phyloP scores from a whole-genome alignment of 2,113 vertebrate genomes.

The Tamias sibiricus region DNA sequence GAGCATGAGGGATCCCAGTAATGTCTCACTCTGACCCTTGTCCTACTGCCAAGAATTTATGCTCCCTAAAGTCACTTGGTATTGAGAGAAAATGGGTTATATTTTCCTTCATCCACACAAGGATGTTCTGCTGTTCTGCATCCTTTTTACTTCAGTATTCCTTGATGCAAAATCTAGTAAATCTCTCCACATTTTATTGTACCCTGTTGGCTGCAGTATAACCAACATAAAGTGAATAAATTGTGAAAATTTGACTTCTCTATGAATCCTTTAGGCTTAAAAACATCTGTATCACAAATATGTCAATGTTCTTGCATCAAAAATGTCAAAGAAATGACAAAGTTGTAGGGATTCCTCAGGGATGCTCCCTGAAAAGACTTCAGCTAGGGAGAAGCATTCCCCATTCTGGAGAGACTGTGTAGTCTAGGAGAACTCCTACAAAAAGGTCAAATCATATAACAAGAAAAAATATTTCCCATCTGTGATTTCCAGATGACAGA shows the following conservation, averaged over 20 bases:
- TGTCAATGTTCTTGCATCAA: not conserved
- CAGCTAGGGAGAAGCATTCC: not conserved
- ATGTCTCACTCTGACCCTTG: not conserved
- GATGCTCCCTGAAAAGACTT: not conserved
- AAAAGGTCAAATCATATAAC: not conserved
- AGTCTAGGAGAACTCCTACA: not conserved
- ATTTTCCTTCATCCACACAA: not conserved
- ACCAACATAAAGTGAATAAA: slow-evolving; percentile 17
- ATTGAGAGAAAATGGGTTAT: not conserved
- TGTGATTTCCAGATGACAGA: not conserved
- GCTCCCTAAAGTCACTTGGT: not conserved
- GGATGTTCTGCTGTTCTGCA: not conserved
- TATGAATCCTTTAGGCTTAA: not conserved
- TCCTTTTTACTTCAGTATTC: not conserved
- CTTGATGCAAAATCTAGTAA: not conserved
- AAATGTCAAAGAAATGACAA: not conserved
- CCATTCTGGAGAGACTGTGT: not conserved
- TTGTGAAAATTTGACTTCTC: not conserved
- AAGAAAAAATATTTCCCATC: not conserved
- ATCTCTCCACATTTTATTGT: not conserved
- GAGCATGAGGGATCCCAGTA: not conserved
- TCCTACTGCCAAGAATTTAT: not conserved
- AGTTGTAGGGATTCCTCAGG: not conserved
- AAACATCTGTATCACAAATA: not conserved
- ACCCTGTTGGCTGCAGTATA: not conserved